phyloP scores from a whole-genome alignment of 2,113 vertebrate species.

The Protobothrops mucrosquamatus region DNA sequence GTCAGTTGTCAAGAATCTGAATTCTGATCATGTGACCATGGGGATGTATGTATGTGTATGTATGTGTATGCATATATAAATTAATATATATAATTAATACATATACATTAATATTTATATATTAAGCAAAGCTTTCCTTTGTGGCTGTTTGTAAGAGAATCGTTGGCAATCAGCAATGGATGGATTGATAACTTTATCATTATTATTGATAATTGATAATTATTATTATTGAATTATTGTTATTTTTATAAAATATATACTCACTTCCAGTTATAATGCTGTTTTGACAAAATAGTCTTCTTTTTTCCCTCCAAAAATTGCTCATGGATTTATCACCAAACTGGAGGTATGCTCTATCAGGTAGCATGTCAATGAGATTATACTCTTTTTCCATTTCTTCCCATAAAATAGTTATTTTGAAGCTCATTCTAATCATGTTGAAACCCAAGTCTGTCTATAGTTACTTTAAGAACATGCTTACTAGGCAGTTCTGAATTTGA shows the following conservation, averaged over 20 bases:
- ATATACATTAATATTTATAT: no score
- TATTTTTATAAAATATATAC: background rate
- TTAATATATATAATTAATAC: no score
- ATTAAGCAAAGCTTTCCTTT: background rate
- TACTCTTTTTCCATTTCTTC: conserved; percentile 1
- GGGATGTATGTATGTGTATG: no score
- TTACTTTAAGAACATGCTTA: background rate
- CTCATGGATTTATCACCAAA: conserved; percentile 6
- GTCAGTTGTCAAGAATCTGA: no score
- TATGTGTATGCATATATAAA: no score
- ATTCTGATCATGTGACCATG: no score
- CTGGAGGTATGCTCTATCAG: background rate
- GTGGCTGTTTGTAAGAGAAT: background rate
- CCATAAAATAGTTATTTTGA: conserved; percentile 16
- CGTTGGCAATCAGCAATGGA: background rate
- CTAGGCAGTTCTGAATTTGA: background rate
- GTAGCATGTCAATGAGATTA: conserved; percentile 22
- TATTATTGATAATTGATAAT: no score
- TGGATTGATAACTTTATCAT: background rate
- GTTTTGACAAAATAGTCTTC: background rate
- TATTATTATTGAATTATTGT: background rate
- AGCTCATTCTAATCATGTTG: background rate
- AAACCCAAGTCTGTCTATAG: background rate
- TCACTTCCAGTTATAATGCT: background rate
- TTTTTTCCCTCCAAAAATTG: conserved; percentile 30